Conservation (phyloP, 30 jellyfish, hydroid and myxozoan genomes). For the Cassiopea andromeda region DNA sequence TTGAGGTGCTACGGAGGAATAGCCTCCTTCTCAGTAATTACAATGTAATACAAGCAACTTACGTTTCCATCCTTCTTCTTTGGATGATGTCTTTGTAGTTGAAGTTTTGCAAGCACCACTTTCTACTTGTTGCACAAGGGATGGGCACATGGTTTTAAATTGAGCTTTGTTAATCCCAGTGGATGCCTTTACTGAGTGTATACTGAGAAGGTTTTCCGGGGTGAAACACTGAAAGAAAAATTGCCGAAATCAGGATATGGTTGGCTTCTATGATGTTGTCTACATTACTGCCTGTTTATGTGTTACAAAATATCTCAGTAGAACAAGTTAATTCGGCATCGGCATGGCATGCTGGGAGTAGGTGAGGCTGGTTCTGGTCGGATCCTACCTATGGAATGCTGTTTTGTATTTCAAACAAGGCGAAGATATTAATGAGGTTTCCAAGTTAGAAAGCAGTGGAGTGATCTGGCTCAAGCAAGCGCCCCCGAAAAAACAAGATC, state of each 20-base stretch:
- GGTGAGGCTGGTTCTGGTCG: too few species aligned
- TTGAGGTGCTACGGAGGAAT: too few species aligned
- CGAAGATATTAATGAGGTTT: too few species aligned
- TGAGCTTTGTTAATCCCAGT: constrained; percentile 52
- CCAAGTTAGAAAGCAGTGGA: too few species aligned
- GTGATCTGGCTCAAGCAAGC: too few species aligned
- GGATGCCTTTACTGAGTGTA: constrained; percentile 41
- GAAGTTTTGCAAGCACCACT: constrained; percentile 80
- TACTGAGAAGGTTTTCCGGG: constrained; percentile 67
- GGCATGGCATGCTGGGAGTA: too few species aligned
- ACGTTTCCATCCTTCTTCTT: constrained; percentile 85
- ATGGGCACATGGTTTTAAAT: constrained; percentile 79
- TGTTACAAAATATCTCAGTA: neutral
- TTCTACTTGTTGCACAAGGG: constrained; percentile 85
- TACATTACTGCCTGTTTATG: neutral
- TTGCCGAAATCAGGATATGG: neutral
- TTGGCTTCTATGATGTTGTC: neutral
- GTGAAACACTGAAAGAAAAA: constrained; percentile 78
- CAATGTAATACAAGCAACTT: neutral
- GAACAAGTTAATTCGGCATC: too few species aligned
- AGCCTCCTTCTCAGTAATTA: too few species aligned
- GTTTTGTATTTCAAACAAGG: too few species aligned
- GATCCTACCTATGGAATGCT: too few species aligned
- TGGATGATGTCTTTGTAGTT: constrained; percentile 17
- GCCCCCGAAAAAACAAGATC: too few species aligned